Evolutionary conservation across 2,888 invertebrate species (phyloP), one percentile per base, ranked within the genome.

Genomic region (Melanostoma scalare): DNA sequence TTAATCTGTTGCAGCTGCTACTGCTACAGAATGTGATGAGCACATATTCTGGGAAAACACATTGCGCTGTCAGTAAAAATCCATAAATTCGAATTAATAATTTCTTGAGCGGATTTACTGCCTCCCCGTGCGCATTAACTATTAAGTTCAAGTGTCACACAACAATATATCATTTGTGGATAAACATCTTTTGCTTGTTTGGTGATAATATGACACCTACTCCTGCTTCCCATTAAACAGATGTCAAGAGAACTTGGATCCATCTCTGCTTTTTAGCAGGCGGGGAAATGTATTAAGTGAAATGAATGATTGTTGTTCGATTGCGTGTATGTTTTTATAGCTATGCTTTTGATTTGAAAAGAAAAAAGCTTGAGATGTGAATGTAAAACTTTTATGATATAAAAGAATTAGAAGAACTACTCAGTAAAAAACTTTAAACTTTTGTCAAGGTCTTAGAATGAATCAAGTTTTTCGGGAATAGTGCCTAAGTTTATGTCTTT

Each of bases 1-100:
- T 81, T 81, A 75, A 81, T 81, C 65, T 40, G 55, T 40, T 71
- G 65, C 80, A 81, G 80, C 80, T 81, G 80, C 55, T 81, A 42
- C 55, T 30, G 9, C 31, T 53, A 36, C 53, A 53, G n/a, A 35
- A 5, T 33, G 52, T 33, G 3, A 40, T 40, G 1, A 50, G n/a
- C 50, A 35, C 33, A 38, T 35, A 56, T 56, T 4, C 4, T 58
- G 40, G 31, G 40, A 42, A 9, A 31, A 42, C 65, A 44, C 31
- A 33, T 35, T 1, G 36, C 35, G 36, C 35, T 52, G 55, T 44
- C 52, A 36, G 46, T 10, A 20, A 20, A 33, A 50, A 55, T 73
- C 36, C 35, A 78, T 67, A 65, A 75, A 81, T 81, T 71, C 53
- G 75, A 52, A 67, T 60, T 36, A 55, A 61, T 75, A 69, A 68